Evolutionary conservation across 2,113 vertebrate species (phyloP), one percentile per base, ranked within the genome.

Genomic region (Corythornis madagascariensis): DNA sequence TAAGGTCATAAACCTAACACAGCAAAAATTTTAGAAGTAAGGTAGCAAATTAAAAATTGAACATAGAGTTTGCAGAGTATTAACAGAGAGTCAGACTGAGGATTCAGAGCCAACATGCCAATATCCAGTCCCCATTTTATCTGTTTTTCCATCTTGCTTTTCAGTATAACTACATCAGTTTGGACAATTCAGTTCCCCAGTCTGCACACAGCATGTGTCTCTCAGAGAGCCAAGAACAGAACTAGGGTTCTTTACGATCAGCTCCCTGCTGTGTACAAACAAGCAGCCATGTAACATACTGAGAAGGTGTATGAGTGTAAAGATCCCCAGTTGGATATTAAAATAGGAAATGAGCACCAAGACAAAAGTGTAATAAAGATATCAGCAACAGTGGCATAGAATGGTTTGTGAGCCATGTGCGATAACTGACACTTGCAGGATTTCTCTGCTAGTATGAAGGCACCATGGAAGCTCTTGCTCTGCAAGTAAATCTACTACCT

Each of bases 271-370:
- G 83, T 47, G 80, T 92, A 76, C 73, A 95, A 92, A 95, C 83
- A 93, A 82, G 86, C 33, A 84, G 53, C 33, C 6, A 2, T 52
- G 77, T 79, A 92, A 89, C 55, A 29, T 70, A 87, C 79, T 87
- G 89, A 85, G 83, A 85, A 92, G 89, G 89, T 94, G 89, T 83
- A 74, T 84, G 55, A 43, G 53, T 85, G 91, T 87, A 48, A 86
- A 90, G 63, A 26, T 89, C 50, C 74, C 42, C 65, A 88, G 80
- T 28, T 87, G 81, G 70, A 79, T 90, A 73, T 76, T 84, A 90
- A 94, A 86, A 50, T 2, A 69, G 31, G 59, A 90, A 95, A 90
- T 75, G 63, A 92, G 11, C 25, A 52, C 38, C 63, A 70, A 70
- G 59, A 65, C 48, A 69, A 83, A 91, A 75, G 25, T 8, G 16